Conservation (phyloP, 2,888 invertebrate genomes). For the Baccha elongata region DNA sequence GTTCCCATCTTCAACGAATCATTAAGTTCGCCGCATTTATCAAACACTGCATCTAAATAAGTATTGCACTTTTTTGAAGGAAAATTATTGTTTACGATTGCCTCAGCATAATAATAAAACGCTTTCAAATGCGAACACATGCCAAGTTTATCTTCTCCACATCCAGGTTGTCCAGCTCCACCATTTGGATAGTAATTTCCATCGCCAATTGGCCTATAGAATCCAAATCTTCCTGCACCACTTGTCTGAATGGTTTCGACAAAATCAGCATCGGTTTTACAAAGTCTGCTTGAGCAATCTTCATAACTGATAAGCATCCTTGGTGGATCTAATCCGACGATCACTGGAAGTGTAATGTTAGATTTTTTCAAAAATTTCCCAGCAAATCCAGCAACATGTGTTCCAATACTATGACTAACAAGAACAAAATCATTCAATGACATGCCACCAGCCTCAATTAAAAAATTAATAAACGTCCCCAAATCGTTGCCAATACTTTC, state of each 20-base stretch:
- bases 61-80: conserved; percentile 75
- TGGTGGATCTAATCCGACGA: conserved; percentile 83
- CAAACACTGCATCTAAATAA: not conserved
- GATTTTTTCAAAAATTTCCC: conserved; percentile 1
- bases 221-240: conserved; percentile 78
- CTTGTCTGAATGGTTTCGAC: conserved; percentile 80
- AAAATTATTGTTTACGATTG: conserved; percentile 78
- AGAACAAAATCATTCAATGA: conserved; percentile 82
- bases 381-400: conserved; percentile 85
- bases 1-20: conserved; percentile 3
- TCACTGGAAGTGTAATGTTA: conserved; percentile 80
- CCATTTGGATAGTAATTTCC: conserved; percentile 84
- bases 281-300: conserved; percentile 76
- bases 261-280: conserved; percentile 77
- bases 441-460: conserved; percentile 79
- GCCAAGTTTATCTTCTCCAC: conserved; percentile 80
- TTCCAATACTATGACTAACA: conserved; percentile 85
- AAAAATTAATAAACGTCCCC: conserved; percentile 77
- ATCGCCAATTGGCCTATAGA: conserved; percentile 80
- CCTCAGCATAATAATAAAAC: conserved; percentile 82
- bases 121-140: conserved; percentile 82
- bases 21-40: not conserved
- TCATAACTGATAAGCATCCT: conserved; percentile 77
- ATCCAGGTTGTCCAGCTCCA: conserved; percentile 84
- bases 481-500: conserved; percentile 75